A percentile compares a stretch with the other conserved stretches of the same genome.
Conservation (phyloP, 2,888 invertebrate species). For the Azorinus chamasolen region DNA sequence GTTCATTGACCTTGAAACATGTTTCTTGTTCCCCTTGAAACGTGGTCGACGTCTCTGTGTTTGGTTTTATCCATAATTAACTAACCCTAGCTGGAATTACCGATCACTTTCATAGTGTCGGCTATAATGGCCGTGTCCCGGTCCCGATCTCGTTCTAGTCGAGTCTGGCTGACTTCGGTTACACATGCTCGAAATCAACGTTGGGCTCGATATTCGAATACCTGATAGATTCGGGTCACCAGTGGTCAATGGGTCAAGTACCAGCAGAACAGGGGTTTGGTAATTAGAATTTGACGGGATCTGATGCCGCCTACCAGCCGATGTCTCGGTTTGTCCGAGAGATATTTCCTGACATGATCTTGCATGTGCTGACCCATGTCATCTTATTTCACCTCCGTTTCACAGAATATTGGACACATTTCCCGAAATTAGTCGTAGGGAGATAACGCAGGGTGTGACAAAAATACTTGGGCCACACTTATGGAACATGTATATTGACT, state of each 20-base stretch:
- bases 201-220: not conserved
- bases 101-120: constrained; percentile 10
- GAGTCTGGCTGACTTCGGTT: not conserved
- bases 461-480: not conserved
- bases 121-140: constrained; percentile 2
- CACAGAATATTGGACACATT: constrained; percentile 15
- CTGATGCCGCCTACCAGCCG: not conserved
- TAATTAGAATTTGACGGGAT: not conserved
- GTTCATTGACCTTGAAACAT: constrained; percentile 3
- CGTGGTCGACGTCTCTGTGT: constrained; percentile 1
- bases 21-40: not conserved
- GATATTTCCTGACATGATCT: not conserved
- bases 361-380: constrained; percentile 1
- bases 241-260: constrained; percentile 1
- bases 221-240: not conserved
- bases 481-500: constrained; percentile 11
- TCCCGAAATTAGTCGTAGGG: not conserved
- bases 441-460: not conserved
- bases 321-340: constrained; percentile 6
- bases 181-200: not conserved
- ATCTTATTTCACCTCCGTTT: not conserved
- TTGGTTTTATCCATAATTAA: not conserved
- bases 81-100: not conserved
- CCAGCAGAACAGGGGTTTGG: constrained; percentile 1
- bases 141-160: not conserved